Percentiles rank a stretch among this genome's conserved stretches.
Conservation (phyloP, 2,888 invertebrate genomes). For the Stomorhina lunata region DNA sequence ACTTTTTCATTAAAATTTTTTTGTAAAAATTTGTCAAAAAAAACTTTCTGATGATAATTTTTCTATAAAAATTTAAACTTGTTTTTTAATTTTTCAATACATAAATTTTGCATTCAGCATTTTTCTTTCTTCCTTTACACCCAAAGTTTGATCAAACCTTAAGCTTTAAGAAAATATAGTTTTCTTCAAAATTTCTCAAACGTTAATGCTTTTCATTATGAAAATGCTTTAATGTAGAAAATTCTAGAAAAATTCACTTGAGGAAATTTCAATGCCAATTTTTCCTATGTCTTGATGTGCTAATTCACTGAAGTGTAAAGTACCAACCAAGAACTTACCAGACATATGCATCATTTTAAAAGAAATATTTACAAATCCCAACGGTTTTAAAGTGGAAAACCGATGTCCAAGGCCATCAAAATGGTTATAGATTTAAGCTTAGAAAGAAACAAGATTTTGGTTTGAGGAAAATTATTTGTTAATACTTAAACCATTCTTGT, state of each 20-base stretch:
- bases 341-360: constrained; percentile 12
- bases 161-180: not conserved
- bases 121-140: not conserved
- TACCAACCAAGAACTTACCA: constrained; percentile 14
- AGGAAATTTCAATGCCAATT: not conserved
- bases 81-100: no score
- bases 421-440: no score
- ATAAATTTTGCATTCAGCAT: no score
- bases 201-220: constrained; percentile 9
- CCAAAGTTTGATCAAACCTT: not conserved
- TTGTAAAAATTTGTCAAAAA: no score
- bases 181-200: not conserved
- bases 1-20: no score
- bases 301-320: constrained; percentile 35
- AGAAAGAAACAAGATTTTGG: no score
- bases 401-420: no score
- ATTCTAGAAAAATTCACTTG: not conserved
- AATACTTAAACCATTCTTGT: no score
- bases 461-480: no score
- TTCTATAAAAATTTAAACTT: no score
- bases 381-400: no score
- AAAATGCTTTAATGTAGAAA: not conserved
- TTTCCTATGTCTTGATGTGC: not conserved
- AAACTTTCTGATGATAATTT: no score
- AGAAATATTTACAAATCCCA: not conserved